Evolutionary conservation across 2,888 invertebrate genomes (phyloP).

Genomic region (Embidobia sp.): DNA sequence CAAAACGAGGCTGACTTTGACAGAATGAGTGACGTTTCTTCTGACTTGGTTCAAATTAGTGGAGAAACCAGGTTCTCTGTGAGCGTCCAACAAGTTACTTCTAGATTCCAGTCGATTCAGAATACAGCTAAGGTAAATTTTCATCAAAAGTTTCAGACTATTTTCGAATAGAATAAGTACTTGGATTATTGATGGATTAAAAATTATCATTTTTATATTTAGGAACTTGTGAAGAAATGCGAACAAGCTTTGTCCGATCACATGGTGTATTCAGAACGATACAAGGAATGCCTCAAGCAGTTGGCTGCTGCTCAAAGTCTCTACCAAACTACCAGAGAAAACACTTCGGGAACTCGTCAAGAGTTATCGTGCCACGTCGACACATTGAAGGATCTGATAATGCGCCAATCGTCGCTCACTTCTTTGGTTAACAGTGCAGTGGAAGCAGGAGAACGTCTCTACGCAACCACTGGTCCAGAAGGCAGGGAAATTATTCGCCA

Average conservation of each 20-base stretch:
- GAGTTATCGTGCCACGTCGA: constrained; percentile 87
- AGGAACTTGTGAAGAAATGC: constrained; percentile 94
- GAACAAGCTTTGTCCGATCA: constrained; percentile 94
- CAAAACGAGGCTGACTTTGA: constrained; percentile 94
- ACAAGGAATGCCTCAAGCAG: constrained; percentile 92
- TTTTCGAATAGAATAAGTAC: too few species aligned
- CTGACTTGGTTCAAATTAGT: constrained; percentile 91
- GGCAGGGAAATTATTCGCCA: constrained; percentile 92
- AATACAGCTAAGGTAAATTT: constrained; percentile 88
- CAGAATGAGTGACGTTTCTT: constrained; percentile 92
- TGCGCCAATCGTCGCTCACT: constrained; percentile 89
- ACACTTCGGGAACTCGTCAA: constrained; percentile 84
- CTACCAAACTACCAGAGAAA: constrained; percentile 86
- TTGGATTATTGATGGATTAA: too few species aligned
- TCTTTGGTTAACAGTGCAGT: constrained; percentile 91
- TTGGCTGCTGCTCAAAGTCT: constrained; percentile 88
- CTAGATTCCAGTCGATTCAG: constrained; percentile 94
- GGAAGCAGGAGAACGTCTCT: constrained; percentile 94
- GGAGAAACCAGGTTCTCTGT: constrained; percentile 94
- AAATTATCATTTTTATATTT: too few species aligned
- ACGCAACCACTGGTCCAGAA: constrained; percentile 92
- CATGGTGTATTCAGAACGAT: constrained; percentile 89
- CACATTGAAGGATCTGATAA: constrained; percentile 87
- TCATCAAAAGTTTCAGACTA: too few species aligned
- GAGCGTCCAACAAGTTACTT: constrained; percentile 93